Evolutionary conservation across 1,140 invertebrate genomes (phyloP).

Genomic region (Bombus waltoni): DNA sequence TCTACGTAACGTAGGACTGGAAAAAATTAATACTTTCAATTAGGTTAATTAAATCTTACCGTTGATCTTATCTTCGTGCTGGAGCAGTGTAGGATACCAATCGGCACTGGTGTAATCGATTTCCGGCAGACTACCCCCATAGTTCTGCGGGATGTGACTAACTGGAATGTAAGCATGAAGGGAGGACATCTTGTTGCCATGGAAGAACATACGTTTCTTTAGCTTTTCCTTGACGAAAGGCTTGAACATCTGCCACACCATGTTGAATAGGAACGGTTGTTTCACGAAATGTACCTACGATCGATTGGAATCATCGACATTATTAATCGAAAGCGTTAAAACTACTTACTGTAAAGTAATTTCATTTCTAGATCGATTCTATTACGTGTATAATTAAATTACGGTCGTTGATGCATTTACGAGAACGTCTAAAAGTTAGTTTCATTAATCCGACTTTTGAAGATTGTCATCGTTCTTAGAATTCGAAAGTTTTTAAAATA

Average conservation of each 20-base stretch:
- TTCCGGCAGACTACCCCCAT: slow-evolving; percentile 88
- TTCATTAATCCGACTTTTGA: no score
- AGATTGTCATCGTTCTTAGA: no score
- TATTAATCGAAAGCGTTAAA: neutral
- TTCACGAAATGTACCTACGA: slow-evolving; percentile 91
- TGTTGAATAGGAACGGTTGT: slow-evolving; percentile 93
- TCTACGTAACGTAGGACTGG: neutral
- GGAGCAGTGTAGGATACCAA: slow-evolving; percentile 88
- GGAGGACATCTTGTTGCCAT: slow-evolving; percentile 88
- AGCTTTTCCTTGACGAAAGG: slow-evolving; percentile 94
- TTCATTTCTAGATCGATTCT: no score
- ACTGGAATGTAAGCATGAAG: slow-evolving; percentile 88
- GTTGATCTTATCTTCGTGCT: slow-evolving; percentile 85
- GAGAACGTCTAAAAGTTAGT: no score
- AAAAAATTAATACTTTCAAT: neutral
- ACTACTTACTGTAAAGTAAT: no score
- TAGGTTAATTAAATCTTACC: slow-evolving; percentile 63
- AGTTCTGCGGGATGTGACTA: slow-evolving; percentile 88
- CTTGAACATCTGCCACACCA: slow-evolving; percentile 94
- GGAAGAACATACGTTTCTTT: slow-evolving; percentile 89
- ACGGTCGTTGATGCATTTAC: no score
- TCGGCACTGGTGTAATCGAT: slow-evolving; percentile 89
- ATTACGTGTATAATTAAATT: no score
- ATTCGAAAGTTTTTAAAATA: no score
- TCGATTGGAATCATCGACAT: neutral